These are phyloP conservation scores for Lasioglossum malachurum DNA, from an alignment of 2,888 invertebrate genomes.

Conservation along the genomic window DNA sequence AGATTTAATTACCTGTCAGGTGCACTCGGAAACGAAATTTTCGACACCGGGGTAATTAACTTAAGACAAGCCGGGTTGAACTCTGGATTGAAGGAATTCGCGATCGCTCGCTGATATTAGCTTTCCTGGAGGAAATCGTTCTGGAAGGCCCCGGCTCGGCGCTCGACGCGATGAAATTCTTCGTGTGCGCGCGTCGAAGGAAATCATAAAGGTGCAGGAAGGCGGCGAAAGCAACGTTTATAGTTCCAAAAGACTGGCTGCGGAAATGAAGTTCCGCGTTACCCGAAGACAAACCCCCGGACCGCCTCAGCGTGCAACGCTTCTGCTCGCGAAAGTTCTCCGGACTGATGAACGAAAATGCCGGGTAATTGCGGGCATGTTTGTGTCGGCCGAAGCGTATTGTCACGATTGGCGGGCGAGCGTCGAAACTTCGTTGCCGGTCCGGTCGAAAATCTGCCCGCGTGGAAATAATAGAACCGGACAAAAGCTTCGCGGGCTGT, in stretches of 20 bases:
- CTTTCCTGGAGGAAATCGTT: neutral
- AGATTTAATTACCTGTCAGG: conserved; percentile 9
- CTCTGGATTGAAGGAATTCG: neutral
- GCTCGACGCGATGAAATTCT: conserved; percentile 7
- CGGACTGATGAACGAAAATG: conserved; percentile 4
- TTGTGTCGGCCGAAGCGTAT: conserved; percentile 8
- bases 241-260: conserved; percentile 15
- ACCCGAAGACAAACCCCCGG: neutral
- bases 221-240: conserved; percentile 31
- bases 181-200: neutral
- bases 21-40: conserved; percentile 42
- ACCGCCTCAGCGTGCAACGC: neutral
- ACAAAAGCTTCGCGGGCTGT: conserved; percentile 18
- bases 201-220: conserved; percentile 13
- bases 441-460: neutral
- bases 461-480: conserved; percentile 19
- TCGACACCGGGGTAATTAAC: conserved; percentile 48
- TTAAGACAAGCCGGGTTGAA: neutral
- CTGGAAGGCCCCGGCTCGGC: neutral
- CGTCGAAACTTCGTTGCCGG: neutral
- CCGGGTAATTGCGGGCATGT: neutral
- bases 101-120: conserved; percentile 25
- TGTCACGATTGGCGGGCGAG: neutral
- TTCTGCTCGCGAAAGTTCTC: neutral
- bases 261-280: conserved; percentile 40